Conservation (phyloP, 2,888 invertebrate genomes). For the Drosophila quasianomalipes region DNA sequence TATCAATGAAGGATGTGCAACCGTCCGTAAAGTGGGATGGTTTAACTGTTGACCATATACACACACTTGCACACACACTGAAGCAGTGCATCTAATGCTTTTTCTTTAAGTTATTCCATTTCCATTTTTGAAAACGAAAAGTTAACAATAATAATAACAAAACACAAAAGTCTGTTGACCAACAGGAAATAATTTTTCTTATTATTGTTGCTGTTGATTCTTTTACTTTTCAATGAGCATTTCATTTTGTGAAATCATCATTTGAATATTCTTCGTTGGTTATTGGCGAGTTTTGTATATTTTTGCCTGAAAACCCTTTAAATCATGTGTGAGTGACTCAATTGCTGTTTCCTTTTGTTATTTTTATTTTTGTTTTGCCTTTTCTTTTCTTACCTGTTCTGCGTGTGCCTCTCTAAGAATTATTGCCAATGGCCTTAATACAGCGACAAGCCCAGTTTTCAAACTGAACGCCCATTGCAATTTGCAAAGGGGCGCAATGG, state of each 20-base stretch:
- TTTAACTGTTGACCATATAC: no score
- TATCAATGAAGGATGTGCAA: no score
- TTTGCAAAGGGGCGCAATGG: not conserved
- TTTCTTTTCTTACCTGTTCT: not conserved
- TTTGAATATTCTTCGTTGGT: slow-evolving; percentile 8
- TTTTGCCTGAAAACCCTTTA: slow-evolving; percentile 10
- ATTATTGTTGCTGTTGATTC: not conserved
- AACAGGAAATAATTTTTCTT: slow-evolving; percentile 32
- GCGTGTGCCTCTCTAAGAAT: slow-evolving; percentile 44
- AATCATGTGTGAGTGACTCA: slow-evolving; percentile 19
- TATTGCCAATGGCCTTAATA: slow-evolving; percentile 26
- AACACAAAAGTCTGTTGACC: slow-evolving; percentile 42
- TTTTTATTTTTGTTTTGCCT: no score
- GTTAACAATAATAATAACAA: slow-evolving; percentile 46
- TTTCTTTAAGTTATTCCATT: slow-evolving; percentile 66
- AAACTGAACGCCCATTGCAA: not conserved
- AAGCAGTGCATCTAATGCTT: slow-evolving; percentile 38
- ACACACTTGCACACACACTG: no score
- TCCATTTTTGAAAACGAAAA: slow-evolving; percentile 51
- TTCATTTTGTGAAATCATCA: slow-evolving; percentile 5
- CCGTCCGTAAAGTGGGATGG: no score
- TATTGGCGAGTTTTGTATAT: slow-evolving; percentile 11
- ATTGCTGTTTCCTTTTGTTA: not conserved
- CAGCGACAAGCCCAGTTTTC: slow-evolving; percentile 13
- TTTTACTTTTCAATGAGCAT: not conserved